Percentiles rank a stretch among this genome's conserved stretches.
phyloP scores from a whole-genome alignment of 1,140 invertebrate species.

The Battus philenor region DNA sequence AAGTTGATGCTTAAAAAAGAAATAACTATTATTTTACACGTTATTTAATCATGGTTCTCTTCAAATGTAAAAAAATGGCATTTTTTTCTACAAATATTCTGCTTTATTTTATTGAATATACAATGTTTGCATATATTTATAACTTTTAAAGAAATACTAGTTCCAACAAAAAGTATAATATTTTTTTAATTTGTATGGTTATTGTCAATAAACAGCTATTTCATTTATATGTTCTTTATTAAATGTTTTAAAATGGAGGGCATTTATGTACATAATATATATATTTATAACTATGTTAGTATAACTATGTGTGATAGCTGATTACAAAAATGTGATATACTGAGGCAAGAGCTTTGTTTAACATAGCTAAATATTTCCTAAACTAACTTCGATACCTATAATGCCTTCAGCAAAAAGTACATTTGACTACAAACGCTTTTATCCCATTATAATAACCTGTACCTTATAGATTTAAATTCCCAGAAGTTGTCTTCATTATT shows the following conservation, averaged over 20 bases:
- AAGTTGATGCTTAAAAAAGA: too few relatives aligned
- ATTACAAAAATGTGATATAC: constrained; percentile 45
- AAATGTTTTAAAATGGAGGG: constrained; percentile 6
- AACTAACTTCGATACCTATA: constrained; percentile 17
- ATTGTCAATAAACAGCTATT: constrained; percentile 58
- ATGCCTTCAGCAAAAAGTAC: constrained; percentile 22
- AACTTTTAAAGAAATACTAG: too few relatives aligned
- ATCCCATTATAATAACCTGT: constrained; percentile 21
- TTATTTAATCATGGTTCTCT: too few relatives aligned
- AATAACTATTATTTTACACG: too few relatives aligned
- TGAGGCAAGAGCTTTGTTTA: constrained; percentile 52
- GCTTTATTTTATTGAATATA: too few relatives aligned
- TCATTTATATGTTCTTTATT: constrained; percentile 9
- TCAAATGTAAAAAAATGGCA: too few relatives aligned
- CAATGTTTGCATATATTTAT: too few relatives aligned
- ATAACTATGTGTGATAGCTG: constrained; percentile 33
- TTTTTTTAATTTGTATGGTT: constrained; percentile 26
- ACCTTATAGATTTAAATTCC: constrained; percentile 27
- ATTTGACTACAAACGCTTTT: constrained; percentile 22
- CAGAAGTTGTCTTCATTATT: constrained; percentile 43
- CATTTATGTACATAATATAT: constrained; percentile 20
- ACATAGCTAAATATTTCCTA: constrained; percentile 34
- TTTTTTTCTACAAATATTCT: too few relatives aligned
- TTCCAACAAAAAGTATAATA: too few relatives aligned
- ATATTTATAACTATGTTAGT: constrained; percentile 10